Conservation (phyloP, 1,140 invertebrate species). For the Papilio aristodemus region DNA sequence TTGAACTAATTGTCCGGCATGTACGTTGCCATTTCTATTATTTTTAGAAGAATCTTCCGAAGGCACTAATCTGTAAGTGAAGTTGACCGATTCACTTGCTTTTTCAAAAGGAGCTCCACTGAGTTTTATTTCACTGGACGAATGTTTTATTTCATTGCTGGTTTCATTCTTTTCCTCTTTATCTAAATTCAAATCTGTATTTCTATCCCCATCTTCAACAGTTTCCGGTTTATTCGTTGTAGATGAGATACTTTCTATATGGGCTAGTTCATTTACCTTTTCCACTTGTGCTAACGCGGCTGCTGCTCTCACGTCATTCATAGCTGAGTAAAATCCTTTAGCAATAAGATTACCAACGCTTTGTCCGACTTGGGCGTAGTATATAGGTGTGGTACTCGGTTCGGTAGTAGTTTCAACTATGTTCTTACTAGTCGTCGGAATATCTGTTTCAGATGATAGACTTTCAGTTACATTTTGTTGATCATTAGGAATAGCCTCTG, state of each 20-base stretch:
- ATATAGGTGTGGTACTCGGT: constrained; percentile 61
- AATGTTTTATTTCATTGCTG: constrained; percentile 39
- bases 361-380: constrained; percentile 66
- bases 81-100: constrained; percentile 58
- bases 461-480: constrained; percentile 53
- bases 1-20: constrained; percentile 67
- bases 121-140: constrained; percentile 47
- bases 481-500: constrained; percentile 45
- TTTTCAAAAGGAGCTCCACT: constrained; percentile 63
- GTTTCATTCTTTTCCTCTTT: constrained; percentile 49
- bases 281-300: constrained; percentile 53
- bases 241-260: constrained; percentile 44
- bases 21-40: constrained; percentile 59
- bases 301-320: constrained; percentile 66
- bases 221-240: constrained; percentile 51
- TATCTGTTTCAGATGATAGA: constrained; percentile 45
- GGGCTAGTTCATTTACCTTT: constrained; percentile 41
- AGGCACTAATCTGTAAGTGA: constrained; percentile 65
- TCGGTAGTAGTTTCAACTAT: constrained; percentile 52
- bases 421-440: constrained; percentile 51
- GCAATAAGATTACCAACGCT: constrained; percentile 57
- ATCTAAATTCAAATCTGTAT: constrained; percentile 53
- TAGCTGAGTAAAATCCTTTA: constrained; percentile 65
- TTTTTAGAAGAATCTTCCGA: constrained; percentile 54
- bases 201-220: constrained; percentile 51